These are phyloP conservation scores for Carduelis carduelis DNA, from an alignment of 2,797 vertebrate genomes.

Conservation along the genomic window DNA sequence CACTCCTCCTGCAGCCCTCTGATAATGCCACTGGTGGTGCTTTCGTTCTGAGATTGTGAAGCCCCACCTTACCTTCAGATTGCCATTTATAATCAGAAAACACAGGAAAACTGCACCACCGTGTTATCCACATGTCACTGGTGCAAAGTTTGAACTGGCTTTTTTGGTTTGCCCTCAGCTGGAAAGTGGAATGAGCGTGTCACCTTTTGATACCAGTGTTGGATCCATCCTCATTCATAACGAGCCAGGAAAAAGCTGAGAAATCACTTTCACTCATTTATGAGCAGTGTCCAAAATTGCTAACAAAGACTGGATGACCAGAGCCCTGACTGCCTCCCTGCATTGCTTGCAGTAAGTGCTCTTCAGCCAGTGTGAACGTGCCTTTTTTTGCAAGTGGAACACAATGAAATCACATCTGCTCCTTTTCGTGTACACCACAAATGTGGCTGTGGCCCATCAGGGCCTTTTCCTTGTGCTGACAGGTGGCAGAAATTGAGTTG, in stretches of 20 bases:
- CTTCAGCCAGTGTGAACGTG: not conserved
- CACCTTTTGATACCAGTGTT: not conserved
- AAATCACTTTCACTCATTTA: not conserved
- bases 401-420: slow-evolving; percentile 5
- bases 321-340: not conserved
- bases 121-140: rapidly evolving
- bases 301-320: not conserved
- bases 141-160: not conserved
- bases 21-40: not conserved
- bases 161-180: not conserved
- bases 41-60: not conserved
- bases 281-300: not conserved
- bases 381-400: not conserved
- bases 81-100: not conserved
- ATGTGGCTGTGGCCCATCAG: not conserved
- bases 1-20: not conserved
- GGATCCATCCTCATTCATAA: not conserved
- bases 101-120: not conserved
- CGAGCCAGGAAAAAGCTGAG: not conserved
- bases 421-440: not conserved
- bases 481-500: not conserved
- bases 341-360: not conserved
- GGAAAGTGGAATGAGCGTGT: not conserved
- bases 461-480: not conserved
- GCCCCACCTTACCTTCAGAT: not conserved